Percentiles rank a stretch among this genome's conserved stretches.
phyloP scores from a whole-genome alignment of 2,113 vertebrate genomes.

The Noturus placidus region DNA sequence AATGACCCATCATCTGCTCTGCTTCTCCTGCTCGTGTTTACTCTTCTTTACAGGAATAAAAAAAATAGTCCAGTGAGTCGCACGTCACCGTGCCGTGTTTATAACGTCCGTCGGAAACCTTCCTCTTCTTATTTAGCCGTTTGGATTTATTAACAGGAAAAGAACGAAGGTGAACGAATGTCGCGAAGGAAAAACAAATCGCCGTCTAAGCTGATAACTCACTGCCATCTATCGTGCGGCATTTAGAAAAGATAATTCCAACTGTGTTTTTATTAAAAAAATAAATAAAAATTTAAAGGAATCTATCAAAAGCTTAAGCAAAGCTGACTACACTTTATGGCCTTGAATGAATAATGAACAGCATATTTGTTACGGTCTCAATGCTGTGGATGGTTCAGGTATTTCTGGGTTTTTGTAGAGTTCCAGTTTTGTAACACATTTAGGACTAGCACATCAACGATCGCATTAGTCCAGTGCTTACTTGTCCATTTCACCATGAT shows the following conservation, averaged over 20 bases:
- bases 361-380: neutral
- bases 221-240: neutral
- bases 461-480: neutral
- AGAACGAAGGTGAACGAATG: constrained; percentile 27
- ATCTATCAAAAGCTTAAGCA: neutral
- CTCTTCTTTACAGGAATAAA: constrained; percentile 25
- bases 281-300: neutral
- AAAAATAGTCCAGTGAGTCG: constrained; percentile 23
- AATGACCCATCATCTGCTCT: constrained; percentile 35
- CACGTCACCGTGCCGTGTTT: constrained; percentile 45
- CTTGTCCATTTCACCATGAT: neutral
- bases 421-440: neutral
- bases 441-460: neutral
- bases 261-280: neutral
- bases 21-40: constrained; percentile 51
- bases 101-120: constrained; percentile 44
- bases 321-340: neutral
- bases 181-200: constrained; percentile 43
- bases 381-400: neutral
- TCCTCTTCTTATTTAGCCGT: constrained; percentile 27
- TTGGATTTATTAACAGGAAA: constrained; percentile 39
- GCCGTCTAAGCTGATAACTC: neutral
- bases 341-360: neutral
- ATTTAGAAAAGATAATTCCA: neutral
- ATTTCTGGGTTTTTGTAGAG: neutral